Conservation (phyloP, 1,140 invertebrate species). For the Linepithema humile region DNA sequence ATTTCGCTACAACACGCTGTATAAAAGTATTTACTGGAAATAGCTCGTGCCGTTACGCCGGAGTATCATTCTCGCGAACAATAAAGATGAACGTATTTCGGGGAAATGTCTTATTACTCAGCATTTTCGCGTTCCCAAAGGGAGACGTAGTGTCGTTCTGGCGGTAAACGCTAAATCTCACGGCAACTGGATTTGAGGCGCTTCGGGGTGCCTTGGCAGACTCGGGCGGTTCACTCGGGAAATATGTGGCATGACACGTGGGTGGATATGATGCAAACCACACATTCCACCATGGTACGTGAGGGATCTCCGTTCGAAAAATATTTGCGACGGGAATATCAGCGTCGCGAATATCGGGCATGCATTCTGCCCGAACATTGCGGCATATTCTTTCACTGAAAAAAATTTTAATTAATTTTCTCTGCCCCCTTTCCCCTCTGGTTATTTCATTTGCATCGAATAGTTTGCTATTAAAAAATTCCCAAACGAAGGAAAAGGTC, state of each 20-base stretch:
- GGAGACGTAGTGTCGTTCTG: neutral
- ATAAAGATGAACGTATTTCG: neutral
- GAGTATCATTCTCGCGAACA: neutral
- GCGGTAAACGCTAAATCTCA: conserved; percentile 3
- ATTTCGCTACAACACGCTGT: neutral
- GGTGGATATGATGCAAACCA: conserved; percentile 7
- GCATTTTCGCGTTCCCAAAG: neutral
- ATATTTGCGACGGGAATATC: neutral
- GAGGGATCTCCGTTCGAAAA: neutral
- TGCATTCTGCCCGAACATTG: neutral
- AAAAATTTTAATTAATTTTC: neutral
- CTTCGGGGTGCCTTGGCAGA: neutral
- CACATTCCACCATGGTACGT: neutral
- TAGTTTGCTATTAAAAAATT: neutral
- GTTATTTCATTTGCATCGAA: neutral
- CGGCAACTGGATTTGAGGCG: conserved; percentile 17
- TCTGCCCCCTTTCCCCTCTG: no score
- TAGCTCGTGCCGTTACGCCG: neutral
- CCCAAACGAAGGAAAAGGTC: neutral
- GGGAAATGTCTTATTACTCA: conserved; percentile 23
- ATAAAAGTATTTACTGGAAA: neutral
- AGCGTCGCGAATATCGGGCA: neutral
- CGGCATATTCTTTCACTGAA: neutral
- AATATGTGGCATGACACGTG: neutral
- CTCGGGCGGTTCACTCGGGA: neutral